A percentile compares a stretch with the other conserved stretches of the same genome.
Conservation (phyloP, 2,888 invertebrate species). For the Hanleya hanleyi region DNA sequence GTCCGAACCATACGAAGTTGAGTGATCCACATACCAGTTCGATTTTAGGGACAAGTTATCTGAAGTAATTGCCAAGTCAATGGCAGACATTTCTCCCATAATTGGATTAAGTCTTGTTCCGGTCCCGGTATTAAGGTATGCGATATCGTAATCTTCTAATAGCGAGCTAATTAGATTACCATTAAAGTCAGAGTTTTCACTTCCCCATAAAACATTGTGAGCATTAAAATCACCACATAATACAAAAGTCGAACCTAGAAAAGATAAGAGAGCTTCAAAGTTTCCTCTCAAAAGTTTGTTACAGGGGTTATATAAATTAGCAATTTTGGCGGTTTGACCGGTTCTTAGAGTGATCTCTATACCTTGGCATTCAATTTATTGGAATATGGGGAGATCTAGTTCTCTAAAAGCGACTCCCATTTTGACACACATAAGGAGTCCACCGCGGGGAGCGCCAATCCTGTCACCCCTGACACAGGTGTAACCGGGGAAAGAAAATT, state of each 20-base stretch:
- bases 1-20: neutral
- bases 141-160: neutral
- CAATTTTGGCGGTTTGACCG: neutral
- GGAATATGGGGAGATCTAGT: neutral
- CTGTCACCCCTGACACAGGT: neutral
- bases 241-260: neutral
- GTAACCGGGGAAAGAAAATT: neutral
- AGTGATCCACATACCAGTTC: neutral
- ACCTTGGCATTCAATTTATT: neutral
- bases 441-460: neutral
- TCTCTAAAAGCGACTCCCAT: neutral
- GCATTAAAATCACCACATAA: constrained; percentile 1
- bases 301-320: neutral
- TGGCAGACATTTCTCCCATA: neutral
- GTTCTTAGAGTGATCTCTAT: neutral
- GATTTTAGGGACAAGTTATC: neutral
- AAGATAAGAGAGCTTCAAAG: neutral
- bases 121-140: neutral
- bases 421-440: neutral
- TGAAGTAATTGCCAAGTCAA: neutral
- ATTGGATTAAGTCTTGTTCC: neutral
- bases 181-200: neutral
- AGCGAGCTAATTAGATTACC: neutral
- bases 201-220: neutral
- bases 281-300: neutral